Base-by-base conservation (phyloP, 2,888 invertebrate genomes). In the Esperia sulphurella region DNA sequence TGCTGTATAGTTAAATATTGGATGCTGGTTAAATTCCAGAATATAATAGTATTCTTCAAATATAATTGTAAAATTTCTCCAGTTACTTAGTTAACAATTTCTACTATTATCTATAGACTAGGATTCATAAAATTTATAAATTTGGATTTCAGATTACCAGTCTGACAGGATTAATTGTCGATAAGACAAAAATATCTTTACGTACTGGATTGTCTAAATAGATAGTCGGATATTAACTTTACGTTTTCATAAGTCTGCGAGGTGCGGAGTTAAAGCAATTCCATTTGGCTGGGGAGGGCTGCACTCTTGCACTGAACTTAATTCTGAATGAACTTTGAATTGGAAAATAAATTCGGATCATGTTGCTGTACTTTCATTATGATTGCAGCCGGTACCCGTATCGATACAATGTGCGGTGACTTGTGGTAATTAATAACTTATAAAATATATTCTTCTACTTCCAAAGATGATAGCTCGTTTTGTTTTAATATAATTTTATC, bases 311-410 rank as follows among this genome's bases (percentile, higher is more conserved):
- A 65, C 58, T 57, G 59, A 77, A 76, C 70, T 82, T 80, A 75
- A 79, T 79, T 75, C 72, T 67, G 74, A 77, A 75, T 73, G 75
- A 77, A 79, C 75, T 79, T 79, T 69, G 75, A 76, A 82, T 79
- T 76, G 71, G 69, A 75, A 75, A 79, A 75, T 80, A 76, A 79
- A 78, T 79, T 75, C 69, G 65, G 63, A 61, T 63, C 68, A 68
- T 67, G 66, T 69, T 69, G 67, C 65, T 71, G 72, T 68, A 62
- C 63, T 75, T 75, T 69, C 63, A 70, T 73, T 74, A 72, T 65
- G 71, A 71, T 75, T 72, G 65, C 65, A 70, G 52, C 48, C 42
- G 31, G 46, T 48, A 52, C 49, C 48, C 46, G 52, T 61, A 62
- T 66, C 59, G 46, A 28, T 41, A 35, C 46, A 39, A 45, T 46